A percentile compares a stretch with the other conserved stretches of the same genome.
Evolutionary conservation across 53 echinoderm and acorn worm species (phyloP).

Genomic region (Pentamera pediparva): DNA sequence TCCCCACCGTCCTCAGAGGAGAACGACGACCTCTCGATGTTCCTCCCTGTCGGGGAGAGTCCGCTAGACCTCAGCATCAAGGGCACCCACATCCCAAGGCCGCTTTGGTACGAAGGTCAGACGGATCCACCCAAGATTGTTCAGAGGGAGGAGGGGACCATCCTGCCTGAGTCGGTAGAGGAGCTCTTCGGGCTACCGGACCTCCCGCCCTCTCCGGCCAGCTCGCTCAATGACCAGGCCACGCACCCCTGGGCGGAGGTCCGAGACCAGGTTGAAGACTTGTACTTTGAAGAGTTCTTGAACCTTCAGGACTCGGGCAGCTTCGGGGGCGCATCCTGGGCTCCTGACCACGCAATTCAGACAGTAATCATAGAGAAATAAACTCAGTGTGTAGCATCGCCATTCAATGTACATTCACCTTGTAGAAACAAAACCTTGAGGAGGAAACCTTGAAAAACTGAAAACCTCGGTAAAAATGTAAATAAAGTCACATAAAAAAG

Average conservation of each 20-base stretch:
- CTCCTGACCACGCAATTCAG: constrained; percentile 35
- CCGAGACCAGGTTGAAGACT: constrained; percentile 37
- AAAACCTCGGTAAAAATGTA: not conserved
- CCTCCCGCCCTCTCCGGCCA: constrained; percentile 66
- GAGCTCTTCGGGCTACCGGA: constrained; percentile 63
- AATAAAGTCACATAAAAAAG: not conserved
- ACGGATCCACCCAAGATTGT: constrained; percentile 33
- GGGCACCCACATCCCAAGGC: constrained; percentile 67
- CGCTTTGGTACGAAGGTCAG: constrained; percentile 76
- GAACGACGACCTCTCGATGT: constrained; percentile 26
- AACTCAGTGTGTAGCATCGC: no score
- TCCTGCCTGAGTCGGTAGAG: constrained; percentile 43
- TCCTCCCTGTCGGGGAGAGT: constrained; percentile 15
- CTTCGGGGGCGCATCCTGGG: constrained; percentile 4
- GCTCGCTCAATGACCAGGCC: constrained; percentile 53
- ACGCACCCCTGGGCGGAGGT: constrained; percentile 93
- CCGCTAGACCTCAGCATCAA: constrained; percentile 73
- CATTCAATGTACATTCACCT: no score
- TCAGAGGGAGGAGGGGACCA: constrained; percentile 25
- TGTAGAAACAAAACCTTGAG: no score
- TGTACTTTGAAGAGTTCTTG: constrained; percentile 64
- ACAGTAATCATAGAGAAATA: constrained; percentile 2
- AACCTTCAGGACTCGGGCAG: constrained; percentile 39
- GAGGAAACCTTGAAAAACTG: no score
- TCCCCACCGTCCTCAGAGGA: constrained; percentile 74